Conservation (phyloP, 2,888 invertebrate genomes). For the Amphipyra berbera region DNA sequence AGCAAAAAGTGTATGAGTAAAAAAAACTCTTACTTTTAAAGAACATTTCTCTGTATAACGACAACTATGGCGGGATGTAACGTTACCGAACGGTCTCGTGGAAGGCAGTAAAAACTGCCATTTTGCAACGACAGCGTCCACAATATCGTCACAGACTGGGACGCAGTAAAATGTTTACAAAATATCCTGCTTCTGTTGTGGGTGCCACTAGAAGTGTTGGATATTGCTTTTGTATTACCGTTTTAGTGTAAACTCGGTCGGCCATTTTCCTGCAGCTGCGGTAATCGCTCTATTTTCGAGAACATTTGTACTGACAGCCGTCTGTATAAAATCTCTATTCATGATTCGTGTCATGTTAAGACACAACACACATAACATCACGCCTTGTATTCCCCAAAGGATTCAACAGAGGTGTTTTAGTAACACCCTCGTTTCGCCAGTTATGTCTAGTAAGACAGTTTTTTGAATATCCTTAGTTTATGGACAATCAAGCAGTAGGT, state of each 20-base stretch:
- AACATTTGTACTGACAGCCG: conserved; percentile 31
- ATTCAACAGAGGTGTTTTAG: no score
- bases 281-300: conserved; percentile 63
- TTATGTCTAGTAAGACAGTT: no score
- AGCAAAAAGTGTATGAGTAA: conserved; percentile 24
- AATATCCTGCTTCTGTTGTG: conserved; percentile 84
- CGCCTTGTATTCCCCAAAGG: no score
- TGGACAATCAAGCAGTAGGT: no score
- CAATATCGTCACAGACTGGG: conserved; percentile 87
- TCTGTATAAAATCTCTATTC: conserved; percentile 34
- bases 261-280: conserved; percentile 66
- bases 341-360: conserved; percentile 12
- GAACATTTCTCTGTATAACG: conserved; percentile 57
- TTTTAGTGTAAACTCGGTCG: conserved; percentile 73
- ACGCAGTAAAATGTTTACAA: conserved; percentile 88
- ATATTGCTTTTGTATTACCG: conserved; percentile 84
- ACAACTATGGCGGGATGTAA: conserved; percentile 67
- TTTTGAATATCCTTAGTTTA: no score
- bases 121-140: conserved; percentile 84
- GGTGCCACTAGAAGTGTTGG: conserved; percentile 74
- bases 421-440: no score
- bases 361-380: no score
- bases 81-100: conserved; percentile 74
- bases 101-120: conserved; percentile 85
- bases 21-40: conserved; percentile 48